Conservation (phyloP, 2,797 vertebrate species). For the Myotis planiceps region DNA sequence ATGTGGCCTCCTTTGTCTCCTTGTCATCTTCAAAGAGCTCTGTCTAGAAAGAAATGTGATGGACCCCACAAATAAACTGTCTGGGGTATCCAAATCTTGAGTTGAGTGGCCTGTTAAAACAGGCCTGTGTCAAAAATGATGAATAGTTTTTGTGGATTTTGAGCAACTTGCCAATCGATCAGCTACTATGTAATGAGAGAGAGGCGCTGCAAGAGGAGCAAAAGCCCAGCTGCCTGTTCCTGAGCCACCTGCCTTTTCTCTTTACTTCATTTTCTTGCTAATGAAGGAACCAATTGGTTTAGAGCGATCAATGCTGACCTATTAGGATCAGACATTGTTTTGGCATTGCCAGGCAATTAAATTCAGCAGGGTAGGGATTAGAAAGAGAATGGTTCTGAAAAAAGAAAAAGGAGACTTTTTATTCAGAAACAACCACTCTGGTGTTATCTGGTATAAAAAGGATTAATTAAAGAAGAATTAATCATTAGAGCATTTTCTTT, state of each 20-base stretch:
- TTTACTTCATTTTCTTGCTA: slow-evolving; percentile 87
- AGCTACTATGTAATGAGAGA: slow-evolving; percentile 83
- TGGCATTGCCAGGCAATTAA: slow-evolving; percentile 86
- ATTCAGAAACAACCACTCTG: slow-evolving; percentile 71
- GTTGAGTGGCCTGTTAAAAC: slow-evolving; percentile 78
- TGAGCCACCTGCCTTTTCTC: slow-evolving; percentile 80
- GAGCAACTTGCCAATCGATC: slow-evolving; percentile 84
- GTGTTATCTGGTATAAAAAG: slow-evolving; percentile 74
- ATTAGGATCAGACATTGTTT: slow-evolving; percentile 83
- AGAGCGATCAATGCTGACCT: slow-evolving; percentile 86
- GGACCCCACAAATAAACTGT: slow-evolving; percentile 68
- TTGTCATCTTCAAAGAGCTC: slow-evolving; percentile 33
- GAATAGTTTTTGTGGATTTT: slow-evolving; percentile 85
- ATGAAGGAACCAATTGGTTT: slow-evolving; percentile 88
- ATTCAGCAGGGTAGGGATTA: slow-evolving; percentile 82
- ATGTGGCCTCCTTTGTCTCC: slow-evolving; percentile 35
- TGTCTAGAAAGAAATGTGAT: slow-evolving; percentile 27
- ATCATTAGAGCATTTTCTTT: slow-evolving; percentile 70
- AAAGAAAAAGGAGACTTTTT: slow-evolving; percentile 70
- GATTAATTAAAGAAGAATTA: slow-evolving; percentile 75
- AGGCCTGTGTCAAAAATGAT: slow-evolving; percentile 83
- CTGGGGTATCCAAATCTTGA: slow-evolving; percentile 71
- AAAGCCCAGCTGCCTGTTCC: slow-evolving; percentile 79
- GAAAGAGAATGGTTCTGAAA: slow-evolving; percentile 54
- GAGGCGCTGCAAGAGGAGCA: slow-evolving; percentile 77